A percentile compares a stretch with the other conserved stretches of the same genome.
phyloP scores from a whole-genome alignment of 1,140 invertebrate genomes.

The Heterodera schachtii region DNA sequence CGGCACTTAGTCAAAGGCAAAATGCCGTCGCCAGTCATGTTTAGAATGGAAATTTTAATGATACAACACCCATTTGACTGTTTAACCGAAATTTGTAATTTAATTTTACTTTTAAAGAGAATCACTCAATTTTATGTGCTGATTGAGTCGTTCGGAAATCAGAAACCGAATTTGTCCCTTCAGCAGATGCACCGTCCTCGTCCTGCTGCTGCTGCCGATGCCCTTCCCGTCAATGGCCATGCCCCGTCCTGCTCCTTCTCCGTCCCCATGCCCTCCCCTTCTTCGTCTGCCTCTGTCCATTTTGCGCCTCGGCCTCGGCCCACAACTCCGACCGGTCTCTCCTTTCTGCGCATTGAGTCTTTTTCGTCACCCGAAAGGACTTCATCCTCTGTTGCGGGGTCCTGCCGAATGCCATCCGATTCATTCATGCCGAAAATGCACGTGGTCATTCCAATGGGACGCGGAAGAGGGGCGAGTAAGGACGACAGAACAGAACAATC shows the following conservation, averaged over 20 bases:
- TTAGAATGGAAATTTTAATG: neutral
- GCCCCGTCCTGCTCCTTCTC: neutral
- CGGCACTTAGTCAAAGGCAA: neutral
- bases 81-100: too few relatives aligned
- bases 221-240: too few relatives aligned
- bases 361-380: neutral
- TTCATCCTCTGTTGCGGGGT: neutral
- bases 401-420: neutral
- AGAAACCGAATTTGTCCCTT: too few relatives aligned
- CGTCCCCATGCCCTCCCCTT: neutral
- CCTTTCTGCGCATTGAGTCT: neutral
- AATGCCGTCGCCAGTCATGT: neutral
- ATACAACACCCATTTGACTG: too few relatives aligned
- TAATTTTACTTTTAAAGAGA: too few relatives aligned
- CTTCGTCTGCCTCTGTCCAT: neutral
- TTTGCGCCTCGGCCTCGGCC: conserved; percentile 5
- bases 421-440: conserved; percentile 7
- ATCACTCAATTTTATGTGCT: too few relatives aligned
- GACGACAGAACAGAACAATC: conserved; percentile 12
- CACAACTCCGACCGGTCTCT: neutral
- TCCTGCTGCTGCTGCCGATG: too few relatives aligned
- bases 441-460: conserved; percentile 20
- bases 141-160: too few relatives aligned
- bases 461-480: conserved; percentile 31
- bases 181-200: too few relatives aligned